Percentiles rank a stretch among this genome's conserved stretches.
These are phyloP conservation scores for Taxidea taxus DNA, from an alignment of 2,113 vertebrate species.

Conservation along the genomic window DNA sequence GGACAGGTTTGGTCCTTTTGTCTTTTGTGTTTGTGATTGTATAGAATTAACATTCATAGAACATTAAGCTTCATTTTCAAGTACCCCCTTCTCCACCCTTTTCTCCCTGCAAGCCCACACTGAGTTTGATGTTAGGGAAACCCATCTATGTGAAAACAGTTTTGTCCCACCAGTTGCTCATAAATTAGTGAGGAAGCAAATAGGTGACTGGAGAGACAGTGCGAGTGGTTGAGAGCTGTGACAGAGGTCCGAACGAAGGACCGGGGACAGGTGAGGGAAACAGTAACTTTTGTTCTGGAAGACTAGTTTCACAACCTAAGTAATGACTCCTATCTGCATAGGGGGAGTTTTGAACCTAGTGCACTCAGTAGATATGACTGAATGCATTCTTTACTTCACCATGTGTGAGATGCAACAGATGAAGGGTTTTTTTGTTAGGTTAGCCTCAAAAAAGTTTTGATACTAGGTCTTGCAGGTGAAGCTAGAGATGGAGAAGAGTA, in stretches of 20 bases:
- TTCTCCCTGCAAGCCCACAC: not conserved
- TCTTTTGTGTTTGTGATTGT: not conserved
- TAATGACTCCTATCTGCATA: not conserved
- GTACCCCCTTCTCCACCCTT: not conserved
- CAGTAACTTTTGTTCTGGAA: not conserved
- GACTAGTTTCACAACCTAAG: not conserved
- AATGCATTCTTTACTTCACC: not conserved
- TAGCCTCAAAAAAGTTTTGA: not conserved
- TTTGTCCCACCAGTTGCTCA: not conserved
- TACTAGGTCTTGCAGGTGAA: no score
- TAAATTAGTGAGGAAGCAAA: not conserved
- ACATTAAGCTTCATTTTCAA: not conserved
- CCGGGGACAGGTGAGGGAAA: not conserved
- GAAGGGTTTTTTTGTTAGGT: not conserved
- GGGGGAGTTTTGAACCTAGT: not conserved
- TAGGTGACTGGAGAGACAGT: not conserved
- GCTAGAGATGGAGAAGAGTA: not conserved
- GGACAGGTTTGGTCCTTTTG: not conserved
- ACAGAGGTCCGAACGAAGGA: not conserved
- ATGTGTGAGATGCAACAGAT: not conserved
- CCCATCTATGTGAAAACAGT: not conserved
- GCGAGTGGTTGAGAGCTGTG: not conserved
- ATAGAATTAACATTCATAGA: not conserved
- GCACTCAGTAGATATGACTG: not conserved
- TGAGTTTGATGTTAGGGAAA: not conserved